Evolutionary conservation across 2,888 invertebrate species (phyloP).

Genomic region (Netelia fuscicornis): DNA sequence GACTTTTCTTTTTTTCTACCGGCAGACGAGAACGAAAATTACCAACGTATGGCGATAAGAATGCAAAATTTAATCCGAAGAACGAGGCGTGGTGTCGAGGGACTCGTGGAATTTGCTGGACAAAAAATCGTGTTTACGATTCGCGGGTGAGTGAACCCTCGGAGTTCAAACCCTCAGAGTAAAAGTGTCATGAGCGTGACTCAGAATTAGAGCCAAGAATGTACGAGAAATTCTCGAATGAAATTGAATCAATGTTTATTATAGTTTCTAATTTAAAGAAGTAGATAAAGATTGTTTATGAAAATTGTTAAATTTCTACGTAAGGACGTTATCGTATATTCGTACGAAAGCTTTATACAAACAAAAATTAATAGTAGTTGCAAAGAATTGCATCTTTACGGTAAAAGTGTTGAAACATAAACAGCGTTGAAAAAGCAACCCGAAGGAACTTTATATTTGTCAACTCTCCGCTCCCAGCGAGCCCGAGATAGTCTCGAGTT

Average conservation of each 20-base stretch:
- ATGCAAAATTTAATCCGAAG: conserved; percentile 4
- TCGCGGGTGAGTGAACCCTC: background rate
- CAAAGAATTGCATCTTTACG: conserved; percentile 46
- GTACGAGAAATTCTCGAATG: conserved; percentile 51
- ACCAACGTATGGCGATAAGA: conserved; percentile 27
- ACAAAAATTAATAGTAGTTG: conserved; percentile 1
- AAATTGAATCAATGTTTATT: background rate
- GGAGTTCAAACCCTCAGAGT: too few species aligned
- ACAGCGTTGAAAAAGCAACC: conserved; percentile 63
- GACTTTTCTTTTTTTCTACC: conserved; percentile 53
- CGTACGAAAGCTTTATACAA: too few species aligned
- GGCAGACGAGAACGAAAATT: conserved; percentile 44
- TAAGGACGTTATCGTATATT: too few species aligned
- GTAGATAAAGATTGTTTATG: too few species aligned
- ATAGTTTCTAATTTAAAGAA: too few species aligned
- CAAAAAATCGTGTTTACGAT: background rate
- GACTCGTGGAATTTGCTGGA: conserved; percentile 5
- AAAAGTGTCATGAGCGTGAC: too few species aligned
- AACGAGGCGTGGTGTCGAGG: background rate
- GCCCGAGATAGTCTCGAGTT: conserved; percentile 21
- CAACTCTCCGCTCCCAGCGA: conserved; percentile 19
- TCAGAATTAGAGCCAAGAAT: background rate
- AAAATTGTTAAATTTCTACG: too few species aligned
- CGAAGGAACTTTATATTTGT: conserved; percentile 21
- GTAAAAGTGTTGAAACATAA: background rate